Conservation (phyloP, 2,797 vertebrate species). For the Microchirus variegatus region DNA sequence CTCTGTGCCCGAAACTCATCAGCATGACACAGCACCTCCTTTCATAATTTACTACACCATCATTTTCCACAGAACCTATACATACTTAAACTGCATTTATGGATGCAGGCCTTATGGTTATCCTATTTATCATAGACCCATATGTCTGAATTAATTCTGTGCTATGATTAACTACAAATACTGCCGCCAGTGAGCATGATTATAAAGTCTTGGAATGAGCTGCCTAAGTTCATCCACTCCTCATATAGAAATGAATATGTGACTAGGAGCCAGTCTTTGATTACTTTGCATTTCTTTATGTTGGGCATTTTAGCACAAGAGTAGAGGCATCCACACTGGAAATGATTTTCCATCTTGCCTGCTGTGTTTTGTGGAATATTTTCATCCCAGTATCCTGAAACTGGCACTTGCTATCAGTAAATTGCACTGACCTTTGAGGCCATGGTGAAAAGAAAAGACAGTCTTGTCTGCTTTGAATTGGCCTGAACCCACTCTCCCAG, state of each 20-base stretch:
- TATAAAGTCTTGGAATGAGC: constrained; percentile 58
- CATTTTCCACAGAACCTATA: constrained; percentile 53
- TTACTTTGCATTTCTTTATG: constrained; percentile 61
- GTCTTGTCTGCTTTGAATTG: constrained; percentile 40
- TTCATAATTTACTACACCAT: constrained; percentile 48
- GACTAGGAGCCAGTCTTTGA: constrained; percentile 51
- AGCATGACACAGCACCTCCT: constrained; percentile 54
- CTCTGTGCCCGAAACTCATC: constrained; percentile 47
- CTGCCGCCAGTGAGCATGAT: constrained; percentile 23
- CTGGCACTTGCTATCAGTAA: neutral
- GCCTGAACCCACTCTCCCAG: constrained; percentile 45
- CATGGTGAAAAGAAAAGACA: constrained; percentile 53
- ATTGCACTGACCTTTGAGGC: constrained; percentile 20
- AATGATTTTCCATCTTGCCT: constrained; percentile 46
- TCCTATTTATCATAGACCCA: constrained; percentile 60
- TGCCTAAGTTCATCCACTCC: constrained; percentile 50
- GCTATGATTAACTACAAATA: constrained; percentile 64
- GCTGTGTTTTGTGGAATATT: constrained; percentile 43
- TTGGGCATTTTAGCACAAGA: constrained; percentile 30
- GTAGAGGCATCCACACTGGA: constrained; percentile 34
- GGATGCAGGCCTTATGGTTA: constrained; percentile 46
- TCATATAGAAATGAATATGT: constrained; percentile 47
- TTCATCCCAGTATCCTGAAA: constrained; percentile 1
- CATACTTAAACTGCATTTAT: constrained; percentile 62
- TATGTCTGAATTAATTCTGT: constrained; percentile 53